Percentiles rank a stretch among this genome's conserved stretches.
Conservation (phyloP, 1,140 invertebrate genomes). For the Anagrus nilaparvatae region DNA sequence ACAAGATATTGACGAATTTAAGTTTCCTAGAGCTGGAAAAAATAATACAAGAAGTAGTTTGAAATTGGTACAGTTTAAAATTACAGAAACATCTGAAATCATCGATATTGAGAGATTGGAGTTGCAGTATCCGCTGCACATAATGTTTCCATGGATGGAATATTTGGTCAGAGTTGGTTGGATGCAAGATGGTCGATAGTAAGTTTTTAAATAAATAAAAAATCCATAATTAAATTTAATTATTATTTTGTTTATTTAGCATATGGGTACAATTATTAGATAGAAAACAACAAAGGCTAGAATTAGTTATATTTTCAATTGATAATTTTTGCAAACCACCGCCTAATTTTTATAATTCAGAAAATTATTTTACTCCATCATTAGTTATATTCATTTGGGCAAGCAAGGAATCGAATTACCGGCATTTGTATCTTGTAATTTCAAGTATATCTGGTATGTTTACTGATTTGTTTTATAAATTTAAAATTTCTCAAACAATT, state of each 20-base stretch:
- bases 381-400: conserved; percentile 77
- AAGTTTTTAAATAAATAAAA: conserved; percentile 35
- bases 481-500: background rate
- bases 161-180: conserved; percentile 90
- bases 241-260: conserved; percentile 39
- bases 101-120: conserved; percentile 57
- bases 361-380: conserved; percentile 43
- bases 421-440: conserved; percentile 78
- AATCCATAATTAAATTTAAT: conserved; percentile 1
- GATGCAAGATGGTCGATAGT: conserved; percentile 82
- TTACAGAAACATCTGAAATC: conserved; percentile 56
- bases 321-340: conserved; percentile 62
- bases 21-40: conserved; percentile 85
- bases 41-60: conserved; percentile 82
- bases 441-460: conserved; percentile 39
- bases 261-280: conserved; percentile 85
- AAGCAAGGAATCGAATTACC: conserved; percentile 82
- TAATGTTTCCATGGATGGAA: conserved; percentile 83
- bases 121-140: conserved; percentile 59
- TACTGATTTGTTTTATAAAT: conserved; percentile 1
- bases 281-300: conserved; percentile 71
- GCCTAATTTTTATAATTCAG: conserved; percentile 42
- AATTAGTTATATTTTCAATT: conserved; percentile 61
- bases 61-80: conserved; percentile 77
- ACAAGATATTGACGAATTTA: conserved; percentile 78